Conservation (phyloP, 2,888 invertebrate species). For the Uropetala carovei region DNA sequence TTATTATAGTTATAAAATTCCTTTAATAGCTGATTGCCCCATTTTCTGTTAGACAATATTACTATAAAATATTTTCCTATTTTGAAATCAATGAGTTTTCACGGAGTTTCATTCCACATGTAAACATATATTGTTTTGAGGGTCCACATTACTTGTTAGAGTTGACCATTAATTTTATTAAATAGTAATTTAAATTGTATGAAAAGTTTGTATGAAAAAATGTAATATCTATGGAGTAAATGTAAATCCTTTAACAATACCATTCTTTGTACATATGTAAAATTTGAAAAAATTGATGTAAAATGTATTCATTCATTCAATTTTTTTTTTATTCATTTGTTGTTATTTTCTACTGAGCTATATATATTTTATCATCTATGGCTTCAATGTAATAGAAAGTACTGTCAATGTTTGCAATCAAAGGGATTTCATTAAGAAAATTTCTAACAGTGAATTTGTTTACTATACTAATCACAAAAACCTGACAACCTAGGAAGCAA, state of each 20-base stretch:
- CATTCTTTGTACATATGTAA: conserved; percentile 27
- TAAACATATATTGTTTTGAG: too few relatives aligned
- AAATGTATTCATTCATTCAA: background rate
- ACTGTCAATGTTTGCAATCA: background rate
- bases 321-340: background rate
- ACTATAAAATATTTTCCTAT: too few relatives aligned
- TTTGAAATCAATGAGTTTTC: too few relatives aligned
- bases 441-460: background rate
- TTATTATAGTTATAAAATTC: too few relatives aligned
- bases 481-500: too few relatives aligned
- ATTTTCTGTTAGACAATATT: too few relatives aligned
- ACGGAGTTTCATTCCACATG: too few relatives aligned
- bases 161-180: too few relatives aligned
- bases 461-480: too few relatives aligned
- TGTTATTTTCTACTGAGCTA: background rate
- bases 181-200: background rate
- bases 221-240: background rate
- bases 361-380: background rate
- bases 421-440: background rate
- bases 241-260: background rate
- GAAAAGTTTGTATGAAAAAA: background rate
- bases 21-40: too few relatives aligned
- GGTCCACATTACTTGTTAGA: too few relatives aligned
- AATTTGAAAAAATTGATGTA: background rate
- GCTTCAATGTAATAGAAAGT: background rate